Evolutionary conservation across 1,140 invertebrate genomes (phyloP).

Genomic region (Leptopilina boulardi): DNA sequence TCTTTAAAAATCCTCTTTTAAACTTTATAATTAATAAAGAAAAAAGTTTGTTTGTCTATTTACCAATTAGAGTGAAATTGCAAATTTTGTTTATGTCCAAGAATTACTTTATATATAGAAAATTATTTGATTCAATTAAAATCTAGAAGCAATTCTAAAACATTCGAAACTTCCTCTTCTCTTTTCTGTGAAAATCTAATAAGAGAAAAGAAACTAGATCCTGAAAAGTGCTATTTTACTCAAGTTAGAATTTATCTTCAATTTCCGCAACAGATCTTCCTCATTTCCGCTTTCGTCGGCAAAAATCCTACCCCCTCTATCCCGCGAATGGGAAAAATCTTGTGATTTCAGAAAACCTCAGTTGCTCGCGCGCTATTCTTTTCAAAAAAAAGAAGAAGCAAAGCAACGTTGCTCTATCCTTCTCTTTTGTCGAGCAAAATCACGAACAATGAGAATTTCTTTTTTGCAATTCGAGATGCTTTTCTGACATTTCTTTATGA

Average conservation of each 20-base stretch:
- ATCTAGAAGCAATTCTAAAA: background rate
- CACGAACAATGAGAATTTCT: slow-evolving; percentile 20
- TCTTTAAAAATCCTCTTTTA: too few species aligned
- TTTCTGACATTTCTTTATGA: background rate
- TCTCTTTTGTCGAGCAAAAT: background rate
- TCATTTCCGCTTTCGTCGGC: slow-evolving; percentile 19
- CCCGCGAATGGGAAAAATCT: background rate
- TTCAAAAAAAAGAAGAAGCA: background rate
- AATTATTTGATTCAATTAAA: slow-evolving; percentile 1
- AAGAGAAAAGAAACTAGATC: slow-evolving; percentile 7
- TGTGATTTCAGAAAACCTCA: slow-evolving; percentile 16
- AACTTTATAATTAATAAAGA: too few species aligned
- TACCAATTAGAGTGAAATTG: too few species aligned
- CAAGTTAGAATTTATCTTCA: slow-evolving; percentile 16
- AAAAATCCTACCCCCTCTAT: background rate
- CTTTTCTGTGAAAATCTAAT: background rate
- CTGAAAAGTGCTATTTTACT: slow-evolving; percentile 1
- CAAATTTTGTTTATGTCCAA: too few species aligned
- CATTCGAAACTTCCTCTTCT: background rate
- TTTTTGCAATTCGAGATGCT: slow-evolving; percentile 6
- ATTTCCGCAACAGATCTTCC: slow-evolving; percentile 16
- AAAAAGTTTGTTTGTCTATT: too few species aligned
- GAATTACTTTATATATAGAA: too few species aligned
- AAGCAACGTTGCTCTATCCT: background rate
- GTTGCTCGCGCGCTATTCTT: background rate